Base-by-base conservation (phyloP, 2,888 invertebrate genomes). In the Pachydiplax longipennis region DNA sequence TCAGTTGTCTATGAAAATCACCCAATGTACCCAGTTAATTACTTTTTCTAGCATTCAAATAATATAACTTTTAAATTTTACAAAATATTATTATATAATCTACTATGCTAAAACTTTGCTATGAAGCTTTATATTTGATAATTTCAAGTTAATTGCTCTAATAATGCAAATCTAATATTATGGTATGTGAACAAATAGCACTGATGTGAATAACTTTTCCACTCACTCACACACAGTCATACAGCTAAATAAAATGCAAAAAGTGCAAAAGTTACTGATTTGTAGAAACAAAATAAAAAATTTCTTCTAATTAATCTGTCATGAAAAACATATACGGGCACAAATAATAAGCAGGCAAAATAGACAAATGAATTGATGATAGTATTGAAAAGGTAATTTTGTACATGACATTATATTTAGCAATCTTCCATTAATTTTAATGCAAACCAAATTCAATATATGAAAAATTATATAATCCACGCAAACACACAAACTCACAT, bases 1-100 rank as follows among this genome's bases (percentile, higher is more conserved):
- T 87, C 87, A 87, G 87, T 61, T 87, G 87, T 87, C 87, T 87
- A 87, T 87, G 87, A 87, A 87, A 87, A 87, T 87, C 87, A 87
- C 87, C 87, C 87, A 87, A 87, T 87, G 87, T 61, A 87, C 61
- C 87, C 87, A 87, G 58, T 87, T 87, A 87, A 87, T 37, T 87
- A 87, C 87, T 87, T 87, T 40, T 61, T 61, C 87, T 65, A 87
- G 37, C 87, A 87, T 87, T 61, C 87, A 87, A 35, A 87, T 37
- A 87, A 87, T 61, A 61, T 87, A 61, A 87, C 40, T 37, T 87
- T 83, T 83, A 58, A 18, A 83, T 58, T 83, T 31, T 83, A 83
- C 61, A 65, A 87, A 25, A 65, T 61, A 87, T 87, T 61, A 87
- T 65, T 87, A 37, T 61, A 87, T 87, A 87, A 58, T 61, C 87